phyloP scores from a whole-genome alignment of 2,113 vertebrate genomes.

The Scolopax mira region DNA sequence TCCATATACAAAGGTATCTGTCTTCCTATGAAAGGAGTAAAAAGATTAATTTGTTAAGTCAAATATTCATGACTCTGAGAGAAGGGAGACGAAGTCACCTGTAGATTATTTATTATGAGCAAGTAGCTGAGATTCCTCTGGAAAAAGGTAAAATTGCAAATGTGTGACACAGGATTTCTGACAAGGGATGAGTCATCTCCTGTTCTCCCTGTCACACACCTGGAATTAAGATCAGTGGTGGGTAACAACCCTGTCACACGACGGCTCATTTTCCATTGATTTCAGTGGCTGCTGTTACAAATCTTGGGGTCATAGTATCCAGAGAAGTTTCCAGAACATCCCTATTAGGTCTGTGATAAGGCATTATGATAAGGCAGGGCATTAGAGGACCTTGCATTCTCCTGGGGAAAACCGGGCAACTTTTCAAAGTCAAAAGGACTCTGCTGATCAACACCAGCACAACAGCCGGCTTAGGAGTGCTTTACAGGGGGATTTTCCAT shows the following conservation, averaged over 20 bases:
- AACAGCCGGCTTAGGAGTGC: background rate
- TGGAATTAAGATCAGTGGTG: background rate
- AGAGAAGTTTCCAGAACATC: background rate
- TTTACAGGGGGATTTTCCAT: constrained; percentile 29
- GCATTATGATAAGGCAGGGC: background rate
- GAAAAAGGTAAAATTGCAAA: background rate
- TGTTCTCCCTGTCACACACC: background rate
- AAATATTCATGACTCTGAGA: constrained; percentile 15
- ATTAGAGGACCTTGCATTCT: background rate
- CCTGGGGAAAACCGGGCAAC: background rate
- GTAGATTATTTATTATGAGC: background rate
- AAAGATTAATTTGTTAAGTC: constrained; percentile 50
- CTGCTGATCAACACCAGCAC: background rate
- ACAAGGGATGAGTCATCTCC: background rate
- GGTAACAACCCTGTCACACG: background rate
- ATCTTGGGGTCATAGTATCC: background rate
- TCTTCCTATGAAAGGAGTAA: background rate
- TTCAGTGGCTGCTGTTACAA: background rate
- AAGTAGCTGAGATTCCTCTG: background rate
- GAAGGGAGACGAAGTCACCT: constrained; percentile 1
- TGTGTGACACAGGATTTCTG: background rate
- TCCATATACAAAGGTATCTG: background rate
- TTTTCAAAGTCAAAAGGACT: constrained; percentile 17
- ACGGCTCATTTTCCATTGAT: background rate
- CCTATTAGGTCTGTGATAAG: background rate